Conservation (phyloP, 2,113 vertebrate genomes). For the Crotalus helleri region DNA sequence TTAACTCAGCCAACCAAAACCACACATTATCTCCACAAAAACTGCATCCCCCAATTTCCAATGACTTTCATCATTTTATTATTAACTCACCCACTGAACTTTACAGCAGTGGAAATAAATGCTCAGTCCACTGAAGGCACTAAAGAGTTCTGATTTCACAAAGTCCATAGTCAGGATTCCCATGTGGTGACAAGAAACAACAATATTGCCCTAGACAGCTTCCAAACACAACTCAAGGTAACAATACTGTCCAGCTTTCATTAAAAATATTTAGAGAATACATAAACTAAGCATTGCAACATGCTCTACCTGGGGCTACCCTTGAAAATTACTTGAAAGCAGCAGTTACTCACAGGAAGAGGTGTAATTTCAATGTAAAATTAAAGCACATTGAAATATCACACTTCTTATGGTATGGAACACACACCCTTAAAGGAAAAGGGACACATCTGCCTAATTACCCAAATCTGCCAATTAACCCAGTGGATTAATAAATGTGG, state of each 20-base stretch:
- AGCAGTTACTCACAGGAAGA: background rate
- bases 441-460: background rate
- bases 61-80: background rate
- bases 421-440: background rate
- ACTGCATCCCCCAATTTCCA: background rate
- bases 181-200: background rate
- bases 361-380: background rate
- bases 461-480: background rate
- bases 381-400: background rate
- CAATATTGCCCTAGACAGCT: background rate
- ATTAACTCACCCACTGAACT: background rate
- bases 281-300: background rate
- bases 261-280: background rate
- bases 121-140: background rate
- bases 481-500: background rate
- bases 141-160: background rate
- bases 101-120: background rate
- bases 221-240: background rate
- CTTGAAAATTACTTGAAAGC: background rate
- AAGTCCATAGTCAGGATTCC: background rate
- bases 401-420: background rate
- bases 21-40: background rate
- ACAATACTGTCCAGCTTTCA: background rate
- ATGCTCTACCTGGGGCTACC: background rate
- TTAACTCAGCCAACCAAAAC: background rate